Conservation (phyloP, 2,113 vertebrate species). For the Phaethornis superciliosus region DNA sequence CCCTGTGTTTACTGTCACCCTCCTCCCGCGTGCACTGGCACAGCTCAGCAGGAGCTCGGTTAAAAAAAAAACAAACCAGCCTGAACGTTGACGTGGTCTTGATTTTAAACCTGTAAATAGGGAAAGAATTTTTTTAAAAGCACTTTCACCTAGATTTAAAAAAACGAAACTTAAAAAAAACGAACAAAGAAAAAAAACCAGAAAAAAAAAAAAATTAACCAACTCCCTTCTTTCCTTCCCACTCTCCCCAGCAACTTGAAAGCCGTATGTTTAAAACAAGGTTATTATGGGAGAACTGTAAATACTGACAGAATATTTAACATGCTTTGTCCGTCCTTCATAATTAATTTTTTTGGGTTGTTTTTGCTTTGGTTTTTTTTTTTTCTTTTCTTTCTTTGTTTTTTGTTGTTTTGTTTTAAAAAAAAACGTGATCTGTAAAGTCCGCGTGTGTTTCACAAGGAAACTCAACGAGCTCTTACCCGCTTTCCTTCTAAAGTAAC, state of each 20-base stretch:
- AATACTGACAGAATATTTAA: slow-evolving; percentile 86
- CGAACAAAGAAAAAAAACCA: slow-evolving; percentile 72
- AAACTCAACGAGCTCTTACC: slow-evolving; percentile 81
- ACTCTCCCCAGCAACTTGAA: slow-evolving; percentile 82
- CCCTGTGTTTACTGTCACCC: slow-evolving; percentile 50
- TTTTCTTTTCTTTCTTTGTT: not conserved
- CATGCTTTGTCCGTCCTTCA: slow-evolving; percentile 81
- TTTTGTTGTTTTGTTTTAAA: not conserved
- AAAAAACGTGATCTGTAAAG: slow-evolving; percentile 74
- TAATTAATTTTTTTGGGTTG: not conserved
- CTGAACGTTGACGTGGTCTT: slow-evolving; percentile 75
- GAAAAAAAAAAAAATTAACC: slow-evolving; percentile 4
- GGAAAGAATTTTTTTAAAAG: slow-evolving; percentile 94
- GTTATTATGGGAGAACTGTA: slow-evolving; percentile 87
- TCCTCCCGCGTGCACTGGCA: slow-evolving; percentile 47
- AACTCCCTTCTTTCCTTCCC: not conserved
- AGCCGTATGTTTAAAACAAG: slow-evolving; percentile 79
- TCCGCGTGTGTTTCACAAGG: slow-evolving; percentile 77
- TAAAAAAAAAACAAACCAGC: slow-evolving; percentile 5
- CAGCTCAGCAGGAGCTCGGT: slow-evolving; percentile 58
- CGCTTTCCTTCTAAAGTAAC: slow-evolving; percentile 73
- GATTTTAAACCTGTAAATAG: slow-evolving; percentile 97
- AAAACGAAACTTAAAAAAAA: slow-evolving; percentile 70
- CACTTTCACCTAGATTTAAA: slow-evolving; percentile 99
- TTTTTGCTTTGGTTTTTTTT: not conserved